phyloP scores from a whole-genome alignment of 2,797 vertebrate genomes.

The Spinus olivaceus region DNA sequence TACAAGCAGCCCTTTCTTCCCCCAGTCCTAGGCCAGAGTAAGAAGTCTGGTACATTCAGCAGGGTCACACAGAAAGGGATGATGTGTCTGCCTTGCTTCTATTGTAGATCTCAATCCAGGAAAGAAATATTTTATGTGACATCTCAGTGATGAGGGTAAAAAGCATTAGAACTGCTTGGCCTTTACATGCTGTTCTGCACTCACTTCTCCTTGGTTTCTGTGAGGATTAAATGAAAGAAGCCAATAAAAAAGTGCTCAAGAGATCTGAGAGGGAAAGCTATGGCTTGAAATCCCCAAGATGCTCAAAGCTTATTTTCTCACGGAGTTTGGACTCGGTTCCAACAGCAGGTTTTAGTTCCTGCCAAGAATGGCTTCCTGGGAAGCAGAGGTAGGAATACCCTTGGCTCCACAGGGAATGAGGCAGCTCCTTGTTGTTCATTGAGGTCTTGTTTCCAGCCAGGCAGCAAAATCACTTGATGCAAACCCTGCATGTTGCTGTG shows the following conservation, averaged over 20 bases:
- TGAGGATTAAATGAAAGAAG: background rate
- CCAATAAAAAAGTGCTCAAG: background rate
- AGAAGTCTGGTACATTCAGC: background rate
- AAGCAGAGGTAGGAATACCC: background rate
- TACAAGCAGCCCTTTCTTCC: background rate
- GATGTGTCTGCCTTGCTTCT: background rate
- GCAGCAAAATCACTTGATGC: background rate
- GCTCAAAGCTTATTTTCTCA: background rate
- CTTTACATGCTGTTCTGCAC: background rate
- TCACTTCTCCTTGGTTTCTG: background rate
- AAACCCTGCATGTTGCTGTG: background rate
- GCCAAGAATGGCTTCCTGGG: background rate
- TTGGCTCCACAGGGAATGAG: background rate
- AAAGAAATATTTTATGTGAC: background rate
- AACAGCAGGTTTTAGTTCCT: background rate
- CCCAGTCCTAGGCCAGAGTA: background rate
- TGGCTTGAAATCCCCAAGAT: background rate
- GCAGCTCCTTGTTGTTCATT: background rate
- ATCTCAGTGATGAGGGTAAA: background rate
- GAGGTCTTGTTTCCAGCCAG: background rate
- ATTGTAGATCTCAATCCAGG: background rate
- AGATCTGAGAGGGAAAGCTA: background rate
- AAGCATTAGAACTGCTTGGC: background rate
- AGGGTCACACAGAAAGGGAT: background rate
- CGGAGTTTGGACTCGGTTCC: background rate